Conservation (phyloP, 2,888 invertebrate species). For the Trichopoda pennipes region DNA sequence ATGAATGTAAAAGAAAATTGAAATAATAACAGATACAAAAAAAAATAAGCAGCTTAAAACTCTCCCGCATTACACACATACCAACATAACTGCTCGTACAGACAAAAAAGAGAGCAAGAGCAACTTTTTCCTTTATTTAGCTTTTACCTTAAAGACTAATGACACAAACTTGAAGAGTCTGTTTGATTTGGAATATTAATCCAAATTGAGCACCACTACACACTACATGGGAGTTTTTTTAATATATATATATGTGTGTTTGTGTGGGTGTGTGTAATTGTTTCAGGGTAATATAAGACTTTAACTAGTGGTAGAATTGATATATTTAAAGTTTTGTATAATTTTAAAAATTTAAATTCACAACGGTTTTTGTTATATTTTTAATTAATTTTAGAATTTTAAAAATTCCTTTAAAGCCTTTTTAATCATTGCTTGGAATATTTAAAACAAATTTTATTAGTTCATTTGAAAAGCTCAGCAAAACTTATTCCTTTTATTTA, state of each 20-base stretch:
- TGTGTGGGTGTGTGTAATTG: too few relatives aligned
- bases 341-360: background rate
- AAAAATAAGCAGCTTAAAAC: background rate
- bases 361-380: too few relatives aligned
- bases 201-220: conserved; percentile 57
- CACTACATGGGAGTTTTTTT: background rate
- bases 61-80: conserved; percentile 13
- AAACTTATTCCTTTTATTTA: too few relatives aligned
- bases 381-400: too few relatives aligned
- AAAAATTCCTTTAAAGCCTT: too few relatives aligned
- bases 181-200: conserved; percentile 63
- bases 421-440: too few relatives aligned
- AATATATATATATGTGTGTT: too few relatives aligned
- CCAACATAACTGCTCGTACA: conserved; percentile 11
- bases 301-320: conserved; percentile 6
- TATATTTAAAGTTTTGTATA: background rate
- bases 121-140: conserved; percentile 28
- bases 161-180: conserved; percentile 55
- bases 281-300: background rate
- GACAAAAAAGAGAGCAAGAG: conserved; percentile 34
- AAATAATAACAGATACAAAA: conserved; percentile 23
- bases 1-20: conserved; percentile 25
- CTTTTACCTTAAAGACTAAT: conserved; percentile 32
- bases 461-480: too few relatives aligned
- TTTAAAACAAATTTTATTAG: too few relatives aligned